Base-by-base conservation (phyloP, 92 coral and sea anemone genomes). In the Siderastrea siderea region DNA sequence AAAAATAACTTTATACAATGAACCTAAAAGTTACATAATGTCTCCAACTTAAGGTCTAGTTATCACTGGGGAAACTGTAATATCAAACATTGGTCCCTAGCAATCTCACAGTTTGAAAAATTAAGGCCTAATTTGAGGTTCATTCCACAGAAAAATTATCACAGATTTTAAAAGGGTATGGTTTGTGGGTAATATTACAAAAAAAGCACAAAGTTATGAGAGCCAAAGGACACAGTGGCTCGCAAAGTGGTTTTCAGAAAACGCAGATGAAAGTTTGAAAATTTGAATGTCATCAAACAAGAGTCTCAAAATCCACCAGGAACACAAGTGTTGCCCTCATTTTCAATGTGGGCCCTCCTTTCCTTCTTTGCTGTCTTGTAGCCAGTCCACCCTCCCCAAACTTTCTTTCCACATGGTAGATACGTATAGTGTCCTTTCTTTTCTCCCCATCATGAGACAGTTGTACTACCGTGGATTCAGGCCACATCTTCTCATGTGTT, bases 101-200 rank as follows among this genome's bases (percentile, higher is more conserved):
- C 17, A 45, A 68, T 15, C 4, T 9, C 3, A 10, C 73, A 44
- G 4, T 46, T 45, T 13, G n/a, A 43, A 68, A 68, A 45, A 44
- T 9, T 3, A 45, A 46, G 74, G 51, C 52, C 2, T n/a, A 52
- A 52, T 68, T 68, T 4, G 4, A 68, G 72, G 72, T 68, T 68
- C 72, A 68, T 68, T 68, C 49, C 51, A 68, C 16, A 44, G 51
- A 43, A 44, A 68, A 68, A 3, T 68, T 68, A 68, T 68, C 72
- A 44, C 74, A 68, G 72, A 68, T 68, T 68, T 49, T 68, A 68
- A 68, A 68, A 68, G 43, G 38, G 72, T 44, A 68, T 68, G 72
- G 72, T 68, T 68, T 68, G n/a, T 44, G 3, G 49, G 72, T 68
- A 68, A 14, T 43, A 12, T 7, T 43, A n/a, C 4, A 12, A 38